phyloP scores from a whole-genome alignment of 2,888 invertebrate genomes.

The Gastracanthus pulcherrimus region DNA sequence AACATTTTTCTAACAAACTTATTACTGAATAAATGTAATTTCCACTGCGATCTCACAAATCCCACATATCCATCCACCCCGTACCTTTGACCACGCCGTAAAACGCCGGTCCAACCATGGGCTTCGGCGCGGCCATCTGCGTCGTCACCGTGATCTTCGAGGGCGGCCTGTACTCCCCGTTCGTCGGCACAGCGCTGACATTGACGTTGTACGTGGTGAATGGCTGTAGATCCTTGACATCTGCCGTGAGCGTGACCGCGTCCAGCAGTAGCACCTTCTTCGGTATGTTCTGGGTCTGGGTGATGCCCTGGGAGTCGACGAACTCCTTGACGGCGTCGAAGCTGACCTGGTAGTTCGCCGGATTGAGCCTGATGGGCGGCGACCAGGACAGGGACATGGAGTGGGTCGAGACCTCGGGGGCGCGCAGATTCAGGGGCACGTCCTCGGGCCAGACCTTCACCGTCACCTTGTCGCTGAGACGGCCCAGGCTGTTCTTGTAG shows the following conservation, averaged over 20 bases:
- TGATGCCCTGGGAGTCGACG: conserved; percentile 95
- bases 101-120: conserved; percentile 97
- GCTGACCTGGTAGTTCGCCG: conserved; percentile 92
- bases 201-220: conserved; percentile 97
- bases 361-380: conserved; percentile 92
- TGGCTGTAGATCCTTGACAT: conserved; percentile 92
- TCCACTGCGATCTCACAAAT: too few species aligned
- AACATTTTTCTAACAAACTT: too few species aligned
- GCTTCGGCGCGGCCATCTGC: conserved; percentile 97
- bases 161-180: conserved; percentile 91
- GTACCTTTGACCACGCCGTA: conserved; percentile 93
- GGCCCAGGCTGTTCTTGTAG: conserved; percentile 87
- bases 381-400: conserved; percentile 96
- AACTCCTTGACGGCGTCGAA: conserved; percentile 96
- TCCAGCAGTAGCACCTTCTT: conserved; percentile 86
- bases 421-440: conserved; percentile 92
- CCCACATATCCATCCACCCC: too few species aligned
- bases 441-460: conserved; percentile 96
- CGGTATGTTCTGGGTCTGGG: conserved; percentile 90
- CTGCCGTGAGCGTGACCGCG: conserved; percentile 85
- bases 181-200: conserved; percentile 92
- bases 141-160: conserved; percentile 96
- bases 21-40: too few species aligned
- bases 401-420: conserved; percentile 94
- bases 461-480: conserved; percentile 92